These are phyloP conservation scores for Eupithecia subumbrata DNA, from an alignment of 2,888 invertebrate genomes.

Conservation along the genomic window DNA sequence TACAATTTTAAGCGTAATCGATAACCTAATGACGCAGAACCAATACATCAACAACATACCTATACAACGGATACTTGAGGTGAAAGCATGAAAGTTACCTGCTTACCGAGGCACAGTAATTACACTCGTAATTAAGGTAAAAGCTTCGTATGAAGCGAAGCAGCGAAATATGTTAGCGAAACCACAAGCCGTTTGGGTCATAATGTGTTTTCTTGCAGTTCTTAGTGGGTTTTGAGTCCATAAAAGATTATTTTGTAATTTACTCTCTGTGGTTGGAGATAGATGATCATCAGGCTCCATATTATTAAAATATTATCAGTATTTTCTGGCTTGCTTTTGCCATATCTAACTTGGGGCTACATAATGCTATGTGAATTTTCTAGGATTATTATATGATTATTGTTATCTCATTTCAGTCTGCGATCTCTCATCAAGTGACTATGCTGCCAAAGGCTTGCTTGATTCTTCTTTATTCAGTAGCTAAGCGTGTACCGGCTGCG, in stretches of 20 bases:
- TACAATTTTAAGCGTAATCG: not conserved
- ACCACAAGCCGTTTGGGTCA: conserved; percentile 31
- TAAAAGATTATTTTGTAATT: conserved; percentile 18
- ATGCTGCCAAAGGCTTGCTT: not conserved
- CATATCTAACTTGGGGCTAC: no score
- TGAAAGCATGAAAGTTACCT: conserved; percentile 37
- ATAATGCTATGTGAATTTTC: no score
- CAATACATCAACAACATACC: conserved; percentile 2
- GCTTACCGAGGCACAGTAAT: conserved; percentile 45
- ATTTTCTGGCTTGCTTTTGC: no score
- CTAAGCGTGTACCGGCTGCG: not conserved
- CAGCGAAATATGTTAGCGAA: conserved; percentile 26
- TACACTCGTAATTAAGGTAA: conserved; percentile 47
- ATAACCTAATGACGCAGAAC: not conserved
- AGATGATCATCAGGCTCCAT: not conserved
- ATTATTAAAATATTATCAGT: not conserved
- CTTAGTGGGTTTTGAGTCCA: conserved; percentile 26
- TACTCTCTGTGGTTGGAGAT: not conserved
- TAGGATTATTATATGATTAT: no score
- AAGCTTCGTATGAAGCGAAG: conserved; percentile 35
- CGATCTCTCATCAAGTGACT: not conserved
- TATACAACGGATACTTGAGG: conserved; percentile 16
- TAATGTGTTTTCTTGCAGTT: conserved; percentile 36
- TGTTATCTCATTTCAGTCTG: not conserved
- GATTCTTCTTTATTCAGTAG: not conserved